Evolutionary conservation across 2,888 invertebrate genomes (phyloP).

Genomic region (Eupithecia inturbata): DNA sequence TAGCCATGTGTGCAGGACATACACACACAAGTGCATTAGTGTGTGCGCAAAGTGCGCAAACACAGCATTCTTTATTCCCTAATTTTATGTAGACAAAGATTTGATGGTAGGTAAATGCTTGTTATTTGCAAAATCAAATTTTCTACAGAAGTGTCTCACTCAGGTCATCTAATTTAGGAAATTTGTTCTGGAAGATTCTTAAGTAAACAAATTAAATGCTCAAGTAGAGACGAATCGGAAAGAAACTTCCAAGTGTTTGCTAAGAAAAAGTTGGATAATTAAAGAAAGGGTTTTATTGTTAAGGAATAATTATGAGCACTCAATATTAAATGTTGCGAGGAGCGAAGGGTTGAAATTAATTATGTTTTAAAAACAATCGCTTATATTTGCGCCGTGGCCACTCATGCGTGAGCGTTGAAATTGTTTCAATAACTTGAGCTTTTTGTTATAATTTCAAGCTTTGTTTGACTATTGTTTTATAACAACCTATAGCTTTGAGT

Average conservation of each 20-base stretch:
- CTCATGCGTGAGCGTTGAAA: conserved; percentile 81
- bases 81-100: too few relatives aligned
- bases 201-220: conserved; percentile 23
- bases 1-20: too few relatives aligned
- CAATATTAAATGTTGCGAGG: conserved; percentile 83
- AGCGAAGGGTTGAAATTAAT: conserved; percentile 82
- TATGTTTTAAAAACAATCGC: conserved; percentile 83
- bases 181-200: not conserved
- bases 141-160: not conserved
- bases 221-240: conserved; percentile 54
- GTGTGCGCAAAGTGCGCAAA: too few relatives aligned
- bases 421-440: conserved; percentile 81
- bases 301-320: conserved; percentile 83
- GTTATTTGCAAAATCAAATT: too few relatives aligned
- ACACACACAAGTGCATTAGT: too few relatives aligned
- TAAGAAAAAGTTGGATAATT: conserved; percentile 70
- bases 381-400: conserved; percentile 78
- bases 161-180: not conserved
- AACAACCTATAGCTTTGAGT: conserved; percentile 3
- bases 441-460: conserved; percentile 81
- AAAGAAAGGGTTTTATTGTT: conserved; percentile 75
- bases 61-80: too few relatives aligned
- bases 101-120: too few relatives aligned
- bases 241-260: conserved; percentile 64
- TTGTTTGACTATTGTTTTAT: conserved; percentile 58